Base-by-base conservation (phyloP, 2,888 invertebrate species). In the Aethes cnicana region DNA sequence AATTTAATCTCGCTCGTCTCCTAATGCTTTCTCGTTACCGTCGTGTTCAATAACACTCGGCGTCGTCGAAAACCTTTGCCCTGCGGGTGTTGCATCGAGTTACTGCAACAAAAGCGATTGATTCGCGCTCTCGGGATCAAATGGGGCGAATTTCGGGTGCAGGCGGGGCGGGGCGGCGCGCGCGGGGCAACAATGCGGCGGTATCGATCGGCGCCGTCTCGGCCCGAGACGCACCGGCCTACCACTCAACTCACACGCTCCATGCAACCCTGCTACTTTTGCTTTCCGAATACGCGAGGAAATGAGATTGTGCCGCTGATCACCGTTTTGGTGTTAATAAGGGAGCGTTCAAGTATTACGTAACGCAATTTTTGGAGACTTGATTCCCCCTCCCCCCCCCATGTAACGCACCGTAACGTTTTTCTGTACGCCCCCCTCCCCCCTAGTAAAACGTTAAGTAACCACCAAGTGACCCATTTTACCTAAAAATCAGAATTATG, bases 41-140 rank as follows among this genome's bases (percentile, higher is more conserved):
- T 32, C 25, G 18, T 20, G 46, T 52, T 33, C 39, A 33, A 44
- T 23, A 50, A 28, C 50, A 36, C 32, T 23, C 36, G 30, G 21
- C 26, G 42, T 42, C 42, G 26, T 41, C 11, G 35, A 25, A 21
- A 52, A 52, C 39, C 46, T 41, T 25, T 46, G 52, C 39, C 44
- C 66, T 64, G 69, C 62, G 61, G 57, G 57, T 62, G 64, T 72
- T 70, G 79, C 81, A 78, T 80, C 74, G 74, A 75, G 74, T 76
- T 74, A 76, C 72, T 83, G 83, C 84, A 86, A 84, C 87, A 84
- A 86, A 86, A 79, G 79, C 81, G 80, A 86, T 84, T 85, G 86
- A 84, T 82, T 83, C 77, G 75, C 68, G 71, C 77, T 75, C 79
- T 77, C 74, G 73, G 81, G 83, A 84, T 82, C 83, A 84, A 85